phyloP scores from a whole-genome alignment of 2,888 invertebrate species.

The Spilarctia lutea region DNA sequence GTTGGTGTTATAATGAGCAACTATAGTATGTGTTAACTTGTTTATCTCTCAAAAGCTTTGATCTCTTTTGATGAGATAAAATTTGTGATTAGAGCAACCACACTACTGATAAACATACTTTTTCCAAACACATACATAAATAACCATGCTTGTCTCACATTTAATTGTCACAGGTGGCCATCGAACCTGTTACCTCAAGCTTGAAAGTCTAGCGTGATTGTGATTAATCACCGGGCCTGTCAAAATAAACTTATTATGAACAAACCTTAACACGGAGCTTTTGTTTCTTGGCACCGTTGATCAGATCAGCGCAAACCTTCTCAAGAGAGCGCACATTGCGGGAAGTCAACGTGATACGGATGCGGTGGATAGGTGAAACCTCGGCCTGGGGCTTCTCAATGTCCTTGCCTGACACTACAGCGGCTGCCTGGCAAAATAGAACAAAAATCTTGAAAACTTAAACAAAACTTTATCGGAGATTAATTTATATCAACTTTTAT shows the following conservation, averaged over 20 bases:
- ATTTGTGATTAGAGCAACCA: too few species aligned
- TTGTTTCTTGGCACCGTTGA: constrained; percentile 98
- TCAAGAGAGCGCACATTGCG: constrained; percentile 98
- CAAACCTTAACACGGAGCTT: constrained; percentile 95
- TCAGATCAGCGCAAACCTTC: constrained; percentile 99
- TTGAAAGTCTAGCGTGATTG: constrained; percentile 60
- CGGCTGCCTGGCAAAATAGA: constrained; percentile 86
- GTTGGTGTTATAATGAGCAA: too few species aligned
- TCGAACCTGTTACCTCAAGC: too few species aligned
- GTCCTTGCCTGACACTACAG: constrained; percentile 88
- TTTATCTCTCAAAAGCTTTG: too few species aligned
- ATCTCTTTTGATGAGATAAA: constrained; percentile 88
- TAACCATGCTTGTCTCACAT: too few species aligned
- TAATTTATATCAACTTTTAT: constrained; percentile 74
- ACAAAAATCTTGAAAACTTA: not conserved
- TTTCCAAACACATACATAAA: too few species aligned
- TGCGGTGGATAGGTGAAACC: constrained; percentile 96
- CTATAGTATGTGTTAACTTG: too few species aligned
- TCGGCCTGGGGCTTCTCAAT: constrained; percentile 96
- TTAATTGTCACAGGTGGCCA: too few species aligned
- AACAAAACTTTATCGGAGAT: not conserved
- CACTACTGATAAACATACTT: too few species aligned
- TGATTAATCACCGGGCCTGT: too few species aligned
- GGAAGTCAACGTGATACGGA: constrained; percentile 98
- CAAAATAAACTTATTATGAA: not conserved